These are phyloP conservation scores for Melinaea marsaeus DNA, from an alignment of 2,888 invertebrate genomes.

Conservation along the genomic window DNA sequence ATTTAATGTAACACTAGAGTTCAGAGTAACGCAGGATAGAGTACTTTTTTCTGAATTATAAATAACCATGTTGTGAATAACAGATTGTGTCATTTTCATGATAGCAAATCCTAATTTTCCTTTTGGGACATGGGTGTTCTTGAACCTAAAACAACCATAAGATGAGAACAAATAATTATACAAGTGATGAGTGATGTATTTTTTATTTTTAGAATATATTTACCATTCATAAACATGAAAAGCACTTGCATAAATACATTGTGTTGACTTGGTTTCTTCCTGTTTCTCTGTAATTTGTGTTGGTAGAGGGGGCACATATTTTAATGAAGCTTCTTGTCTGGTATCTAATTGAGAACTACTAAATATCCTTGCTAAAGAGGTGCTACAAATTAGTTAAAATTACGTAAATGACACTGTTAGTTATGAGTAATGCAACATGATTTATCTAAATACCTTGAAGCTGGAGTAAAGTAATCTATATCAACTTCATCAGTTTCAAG, in stretches of 20 bases:
- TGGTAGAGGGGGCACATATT: slow-evolving; percentile 59
- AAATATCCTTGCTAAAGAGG: slow-evolving; percentile 65
- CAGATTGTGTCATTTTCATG: slow-evolving; percentile 50
- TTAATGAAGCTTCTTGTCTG: slow-evolving; percentile 48
- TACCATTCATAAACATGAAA: slow-evolving; percentile 66
- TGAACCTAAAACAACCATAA: slow-evolving; percentile 45
- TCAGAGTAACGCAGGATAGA: slow-evolving; percentile 51
- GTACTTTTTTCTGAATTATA: slow-evolving; percentile 64
- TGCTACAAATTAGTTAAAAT: slow-evolving; percentile 39
- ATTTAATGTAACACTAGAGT: slow-evolving; percentile 47
- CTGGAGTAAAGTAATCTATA: slow-evolving; percentile 68
- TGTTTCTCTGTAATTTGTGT: slow-evolving; percentile 36
- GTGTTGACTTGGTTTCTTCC: slow-evolving; percentile 47
- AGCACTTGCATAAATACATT: slow-evolving; percentile 59
- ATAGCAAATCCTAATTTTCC: slow-evolving; percentile 68
- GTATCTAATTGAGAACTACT: slow-evolving; percentile 38
- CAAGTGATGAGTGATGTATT: slow-evolving; percentile 9
- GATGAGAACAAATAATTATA: slow-evolving; percentile 6
- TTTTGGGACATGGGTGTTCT: slow-evolving; percentile 51
- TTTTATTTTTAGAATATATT: slow-evolving; percentile 22
- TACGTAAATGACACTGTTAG: slow-evolving; percentile 15
- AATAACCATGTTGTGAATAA: slow-evolving; percentile 51
- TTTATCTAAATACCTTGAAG: slow-evolving; percentile 46
- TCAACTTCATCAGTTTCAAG: slow-evolving; percentile 65
- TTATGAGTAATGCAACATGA: background rate